phyloP scores from a whole-genome alignment of 2,888 invertebrate species.

The Synanthedon andrenaeformis region DNA sequence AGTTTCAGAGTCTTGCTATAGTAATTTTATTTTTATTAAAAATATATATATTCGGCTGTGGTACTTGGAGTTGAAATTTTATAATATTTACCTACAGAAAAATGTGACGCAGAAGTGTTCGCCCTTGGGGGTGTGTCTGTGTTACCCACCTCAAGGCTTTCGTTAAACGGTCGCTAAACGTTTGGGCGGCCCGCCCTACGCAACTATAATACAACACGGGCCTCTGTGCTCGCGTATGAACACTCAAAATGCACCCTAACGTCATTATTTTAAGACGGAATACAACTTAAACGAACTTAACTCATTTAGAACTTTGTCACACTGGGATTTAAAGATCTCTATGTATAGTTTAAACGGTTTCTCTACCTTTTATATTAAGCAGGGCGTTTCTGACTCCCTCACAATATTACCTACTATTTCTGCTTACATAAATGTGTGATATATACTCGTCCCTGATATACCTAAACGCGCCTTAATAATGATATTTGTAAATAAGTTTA shows the following conservation, averaged over 20 bases:
- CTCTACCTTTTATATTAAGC: slow-evolving; percentile 36
- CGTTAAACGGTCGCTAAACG: slow-evolving; percentile 68
- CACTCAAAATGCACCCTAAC: slow-evolving; percentile 24
- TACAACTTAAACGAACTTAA: slow-evolving; percentile 3
- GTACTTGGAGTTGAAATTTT: no score
- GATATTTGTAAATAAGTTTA: no score
- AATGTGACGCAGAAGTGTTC: slow-evolving; percentile 3
- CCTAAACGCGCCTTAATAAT: not conserved
- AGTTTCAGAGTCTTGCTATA: no score
- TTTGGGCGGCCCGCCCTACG: slow-evolving; percentile 70
- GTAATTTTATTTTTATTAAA: no score
- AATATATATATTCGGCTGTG: no score
- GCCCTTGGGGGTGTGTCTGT: slow-evolving; percentile 58
- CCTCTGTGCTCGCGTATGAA: slow-evolving; percentile 15
- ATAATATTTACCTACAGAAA: no score
- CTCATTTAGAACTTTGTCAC: slow-evolving; percentile 34
- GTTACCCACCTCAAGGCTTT: slow-evolving; percentile 44
- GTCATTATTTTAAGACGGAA: slow-evolving; percentile 12
- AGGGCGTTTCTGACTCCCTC: slow-evolving; percentile 40
- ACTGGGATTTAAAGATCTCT: slow-evolving; percentile 35
- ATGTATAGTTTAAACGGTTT: slow-evolving; percentile 53
- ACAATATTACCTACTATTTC: slow-evolving; percentile 13
- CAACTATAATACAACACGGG: slow-evolving; percentile 29
- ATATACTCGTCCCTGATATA: not conserved
- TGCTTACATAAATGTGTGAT: not conserved